Percentiles rank a stretch among this genome's conserved stretches.
Conservation (phyloP, 2,888 invertebrate genomes). For the Nemurella pictetii region DNA sequence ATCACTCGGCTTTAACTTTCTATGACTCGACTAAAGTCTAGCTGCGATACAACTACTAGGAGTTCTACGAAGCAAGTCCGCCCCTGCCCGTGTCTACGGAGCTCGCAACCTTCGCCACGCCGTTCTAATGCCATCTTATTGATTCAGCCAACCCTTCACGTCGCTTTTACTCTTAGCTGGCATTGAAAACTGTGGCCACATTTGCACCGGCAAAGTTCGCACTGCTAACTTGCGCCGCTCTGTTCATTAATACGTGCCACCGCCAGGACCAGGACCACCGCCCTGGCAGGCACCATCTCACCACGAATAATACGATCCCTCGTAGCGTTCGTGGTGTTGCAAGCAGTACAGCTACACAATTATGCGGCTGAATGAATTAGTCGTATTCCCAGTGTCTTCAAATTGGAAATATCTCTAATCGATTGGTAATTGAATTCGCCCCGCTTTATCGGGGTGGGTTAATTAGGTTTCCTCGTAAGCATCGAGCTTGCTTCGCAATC, state of each 20-base stretch:
- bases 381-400: not conserved
- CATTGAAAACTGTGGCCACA: not conserved
- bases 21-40: not conserved
- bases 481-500: not conserved
- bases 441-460: not conserved
- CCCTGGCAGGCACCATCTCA: too few relatives aligned
- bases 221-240: not conserved
- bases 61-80: not conserved
- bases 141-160: not conserved
- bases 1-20: too few relatives aligned
- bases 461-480: not conserved
- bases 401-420: not conserved
- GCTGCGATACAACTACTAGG: not conserved
- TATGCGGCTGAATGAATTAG: not conserved
- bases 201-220: not conserved
- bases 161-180: conserved; percentile 10
- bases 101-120: not conserved
- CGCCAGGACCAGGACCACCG: too few relatives aligned
- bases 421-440: not conserved
- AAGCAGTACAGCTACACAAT: not conserved
- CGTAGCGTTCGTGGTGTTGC: too few relatives aligned
- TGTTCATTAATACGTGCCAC: not conserved
- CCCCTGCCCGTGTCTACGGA: not conserved
- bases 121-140: not conserved
- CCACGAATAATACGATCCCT: too few relatives aligned